Conservation (phyloP, 2,113 vertebrate genomes). For the Felis catus region DNA sequence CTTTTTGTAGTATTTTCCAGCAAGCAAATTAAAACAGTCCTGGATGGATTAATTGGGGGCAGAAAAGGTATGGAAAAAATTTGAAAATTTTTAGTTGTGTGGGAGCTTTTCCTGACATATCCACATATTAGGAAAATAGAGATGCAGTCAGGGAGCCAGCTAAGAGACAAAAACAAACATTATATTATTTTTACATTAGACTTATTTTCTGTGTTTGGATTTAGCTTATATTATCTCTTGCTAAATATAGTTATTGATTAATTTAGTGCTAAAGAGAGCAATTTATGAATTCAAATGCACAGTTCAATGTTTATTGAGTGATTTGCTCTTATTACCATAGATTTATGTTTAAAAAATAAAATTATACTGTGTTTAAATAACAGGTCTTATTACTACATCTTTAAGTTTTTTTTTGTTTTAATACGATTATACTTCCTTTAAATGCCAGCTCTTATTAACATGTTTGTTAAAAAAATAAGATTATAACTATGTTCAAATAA, state of each 20-base stretch:
- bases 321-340: neutral
- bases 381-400: neutral
- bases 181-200: neutral
- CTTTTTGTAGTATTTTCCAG: neutral
- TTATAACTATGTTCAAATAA: neutral
- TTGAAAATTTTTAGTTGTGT: slow-evolving; percentile 19
- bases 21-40: neutral
- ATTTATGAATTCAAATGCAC: neutral
- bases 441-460: neutral
- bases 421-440: neutral
- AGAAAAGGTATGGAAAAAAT: neutral
- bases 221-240: neutral
- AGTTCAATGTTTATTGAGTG: slow-evolving; percentile 4
- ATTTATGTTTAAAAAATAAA: slow-evolving; percentile 15
- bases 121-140: neutral
- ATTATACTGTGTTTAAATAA: neutral
- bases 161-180: neutral
- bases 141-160: neutral
- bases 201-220: neutral
- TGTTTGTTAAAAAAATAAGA: neutral
- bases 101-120: neutral
- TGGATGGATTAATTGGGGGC: neutral
- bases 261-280: slow-evolving; percentile 7
- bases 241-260: neutral
- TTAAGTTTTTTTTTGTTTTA: neutral